Percentiles rank a stretch among this genome's conserved stretches.
These are phyloP conservation scores for Emys orbicularis DNA, from an alignment of 2,797 vertebrate genomes.

Conservation along the genomic window DNA sequence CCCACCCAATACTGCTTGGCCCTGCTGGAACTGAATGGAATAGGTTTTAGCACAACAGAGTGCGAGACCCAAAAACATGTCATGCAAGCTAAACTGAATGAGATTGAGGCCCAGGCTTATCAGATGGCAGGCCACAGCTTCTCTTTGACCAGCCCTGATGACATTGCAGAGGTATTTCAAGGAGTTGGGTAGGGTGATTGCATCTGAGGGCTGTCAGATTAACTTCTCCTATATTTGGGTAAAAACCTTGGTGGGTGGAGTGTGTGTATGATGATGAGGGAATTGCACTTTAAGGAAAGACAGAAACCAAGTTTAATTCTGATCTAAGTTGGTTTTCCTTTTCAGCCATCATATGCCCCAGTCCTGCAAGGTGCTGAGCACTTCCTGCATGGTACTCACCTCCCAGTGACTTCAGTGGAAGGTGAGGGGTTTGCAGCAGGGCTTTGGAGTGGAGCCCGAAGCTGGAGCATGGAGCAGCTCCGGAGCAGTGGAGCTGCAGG, in stretches of 20 bases:
- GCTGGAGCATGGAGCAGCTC: too few relatives aligned
- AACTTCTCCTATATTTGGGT: neutral
- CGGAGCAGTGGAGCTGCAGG: too few relatives aligned
- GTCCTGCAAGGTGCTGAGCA: neutral
- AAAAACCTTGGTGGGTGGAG: neutral
- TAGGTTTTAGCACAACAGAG: slow-evolving; percentile 93
- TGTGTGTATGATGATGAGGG: accelerated
- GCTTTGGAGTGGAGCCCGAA: too few relatives aligned
- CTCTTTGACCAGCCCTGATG: slow-evolving; percentile 94
- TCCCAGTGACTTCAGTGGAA: neutral
- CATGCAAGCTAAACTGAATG: slow-evolving; percentile 93
- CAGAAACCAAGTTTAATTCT: accelerated
- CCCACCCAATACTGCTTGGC: slow-evolving; percentile 93
- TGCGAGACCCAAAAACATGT: slow-evolving; percentile 94
- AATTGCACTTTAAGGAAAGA: neutral
- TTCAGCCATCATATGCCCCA: neutral
- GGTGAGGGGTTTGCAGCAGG: neutral
- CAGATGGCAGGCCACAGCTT: slow-evolving; percentile 93
- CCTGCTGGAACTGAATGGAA: slow-evolving; percentile 94
- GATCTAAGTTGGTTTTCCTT: neutral
- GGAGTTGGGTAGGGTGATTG: neutral
- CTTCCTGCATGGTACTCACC: neutral
- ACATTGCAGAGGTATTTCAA: slow-evolving; percentile 90
- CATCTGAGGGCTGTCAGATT: neutral
- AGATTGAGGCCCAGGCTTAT: slow-evolving; percentile 91